A percentile compares a stretch with the other conserved stretches of the same genome.
Evolutionary conservation across 2,113 vertebrate genomes (phyloP).

Genomic region (Psophia crepitans): DNA sequence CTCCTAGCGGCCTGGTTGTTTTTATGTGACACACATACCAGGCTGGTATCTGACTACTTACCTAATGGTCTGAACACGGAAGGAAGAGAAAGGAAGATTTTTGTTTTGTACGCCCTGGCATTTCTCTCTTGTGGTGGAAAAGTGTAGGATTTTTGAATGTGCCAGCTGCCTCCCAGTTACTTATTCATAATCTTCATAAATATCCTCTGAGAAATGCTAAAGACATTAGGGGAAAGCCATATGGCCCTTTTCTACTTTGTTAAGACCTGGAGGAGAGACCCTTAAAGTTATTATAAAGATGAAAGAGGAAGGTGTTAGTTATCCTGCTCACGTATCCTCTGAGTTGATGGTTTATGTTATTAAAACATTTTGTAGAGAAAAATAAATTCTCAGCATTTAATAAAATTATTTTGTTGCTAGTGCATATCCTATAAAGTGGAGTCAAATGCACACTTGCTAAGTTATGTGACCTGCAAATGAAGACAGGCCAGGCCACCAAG

Average conservation of each 20-base stretch:
- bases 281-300: slow-evolving; percentile 2
- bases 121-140: background rate
- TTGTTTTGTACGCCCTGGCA: background rate
- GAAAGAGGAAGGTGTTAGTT: background rate
- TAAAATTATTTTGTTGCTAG: background rate
- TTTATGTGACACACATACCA: background rate
- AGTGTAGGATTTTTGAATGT: background rate
- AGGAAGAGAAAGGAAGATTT: background rate
- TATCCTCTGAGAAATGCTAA: background rate
- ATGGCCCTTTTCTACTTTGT: background rate
- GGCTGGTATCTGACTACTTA: background rate
- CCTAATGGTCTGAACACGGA: background rate
- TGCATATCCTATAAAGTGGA: background rate
- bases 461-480: background rate
- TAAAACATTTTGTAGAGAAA: background rate
- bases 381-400: background rate
- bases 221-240: background rate
- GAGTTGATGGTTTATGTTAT: background rate
- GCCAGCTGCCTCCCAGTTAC: background rate
- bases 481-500: background rate
- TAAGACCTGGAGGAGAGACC: background rate
- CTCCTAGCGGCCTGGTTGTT: background rate
- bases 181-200: background rate
- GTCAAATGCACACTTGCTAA: background rate
- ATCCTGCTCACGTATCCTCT: background rate